Conservation (phyloP, 2,888 invertebrate species). For the Pristionchus exspectatus region DNA sequence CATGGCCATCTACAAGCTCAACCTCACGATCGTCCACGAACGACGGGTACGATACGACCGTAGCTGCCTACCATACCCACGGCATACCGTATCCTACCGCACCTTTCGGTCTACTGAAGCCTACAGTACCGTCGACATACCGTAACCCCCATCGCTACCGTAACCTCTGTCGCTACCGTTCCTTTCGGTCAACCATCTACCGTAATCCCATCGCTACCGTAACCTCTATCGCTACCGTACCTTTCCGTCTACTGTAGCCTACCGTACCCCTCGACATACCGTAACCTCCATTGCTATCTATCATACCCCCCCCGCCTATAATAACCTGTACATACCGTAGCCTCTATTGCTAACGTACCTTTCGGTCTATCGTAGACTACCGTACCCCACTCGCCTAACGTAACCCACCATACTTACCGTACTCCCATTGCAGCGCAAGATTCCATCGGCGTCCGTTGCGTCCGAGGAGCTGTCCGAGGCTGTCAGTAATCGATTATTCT, state of each 20-base stretch:
- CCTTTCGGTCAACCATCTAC: no score
- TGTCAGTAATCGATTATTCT: background rate
- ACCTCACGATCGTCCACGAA: conserved; percentile 15
- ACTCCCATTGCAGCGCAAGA: background rate
- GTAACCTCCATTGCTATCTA: background rate
- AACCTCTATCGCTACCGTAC: background rate
- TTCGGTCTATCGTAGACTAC: background rate
- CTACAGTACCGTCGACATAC: background rate
- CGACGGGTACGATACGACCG: background rate
- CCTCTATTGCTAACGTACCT: no score
- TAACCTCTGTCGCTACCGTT: background rate
- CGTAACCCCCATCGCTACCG: background rate
- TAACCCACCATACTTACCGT: background rate
- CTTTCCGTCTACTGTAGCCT: background rate
- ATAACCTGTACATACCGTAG: no score
- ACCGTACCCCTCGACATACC: background rate
- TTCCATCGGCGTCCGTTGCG: background rate
- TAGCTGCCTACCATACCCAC: background rate
- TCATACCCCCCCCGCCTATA: no score
- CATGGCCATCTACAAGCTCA: conserved; percentile 12
- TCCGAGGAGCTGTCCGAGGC: conserved; percentile 43
- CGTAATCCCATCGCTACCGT: background rate
- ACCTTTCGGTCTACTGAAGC: no score
- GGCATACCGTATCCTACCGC: no score
- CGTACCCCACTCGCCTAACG: background rate